phyloP scores from a whole-genome alignment of 2,113 vertebrate genomes.

The Petrocephalus zakoni region DNA sequence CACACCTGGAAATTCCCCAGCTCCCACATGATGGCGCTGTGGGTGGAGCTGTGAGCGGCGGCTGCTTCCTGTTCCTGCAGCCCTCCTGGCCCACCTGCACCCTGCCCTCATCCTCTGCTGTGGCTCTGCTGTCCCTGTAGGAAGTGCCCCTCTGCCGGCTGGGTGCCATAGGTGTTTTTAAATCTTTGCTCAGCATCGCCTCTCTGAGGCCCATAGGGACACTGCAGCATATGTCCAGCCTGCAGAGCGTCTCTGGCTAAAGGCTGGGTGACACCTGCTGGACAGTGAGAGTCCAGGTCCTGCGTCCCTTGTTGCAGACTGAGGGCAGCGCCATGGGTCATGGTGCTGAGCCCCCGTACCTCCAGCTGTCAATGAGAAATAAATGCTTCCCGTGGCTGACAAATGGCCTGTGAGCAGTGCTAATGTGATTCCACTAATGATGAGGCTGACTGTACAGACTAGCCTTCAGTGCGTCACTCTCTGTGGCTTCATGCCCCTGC shows the following conservation, averaged over 20 bases:
- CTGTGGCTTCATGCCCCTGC: neutral
- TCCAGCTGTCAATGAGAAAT: conserved; percentile 77
- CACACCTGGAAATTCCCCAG: neutral
- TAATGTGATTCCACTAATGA: conserved; percentile 79
- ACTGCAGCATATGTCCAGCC: neutral
- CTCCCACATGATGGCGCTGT: conserved; percentile 12
- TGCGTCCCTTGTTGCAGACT: neutral
- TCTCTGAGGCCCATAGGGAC: neutral
- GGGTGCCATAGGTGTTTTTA: neutral
- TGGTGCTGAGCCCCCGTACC: conserved; percentile 18
- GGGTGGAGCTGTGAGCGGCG: conserved; percentile 51
- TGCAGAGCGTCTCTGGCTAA: conserved; percentile 47
- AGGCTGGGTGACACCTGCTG: conserved; percentile 68
- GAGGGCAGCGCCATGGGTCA: neutral
- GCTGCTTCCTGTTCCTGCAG: conserved; percentile 64
- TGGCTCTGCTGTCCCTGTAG: conserved; percentile 32
- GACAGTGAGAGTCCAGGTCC: conserved; percentile 47
- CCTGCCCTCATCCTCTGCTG: neutral
- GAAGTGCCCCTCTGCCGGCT: conserved; percentile 45
- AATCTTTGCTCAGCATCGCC: neutral
- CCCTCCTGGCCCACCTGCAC: conserved; percentile 41
- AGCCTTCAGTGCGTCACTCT: conserved; percentile 33
- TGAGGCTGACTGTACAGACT: conserved; percentile 78
- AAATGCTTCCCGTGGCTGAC: conserved; percentile 69
- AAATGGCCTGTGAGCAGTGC: conserved; percentile 73